Conservation (phyloP, 1,140 invertebrate genomes). For the Sweltsa coloradensis region DNA sequence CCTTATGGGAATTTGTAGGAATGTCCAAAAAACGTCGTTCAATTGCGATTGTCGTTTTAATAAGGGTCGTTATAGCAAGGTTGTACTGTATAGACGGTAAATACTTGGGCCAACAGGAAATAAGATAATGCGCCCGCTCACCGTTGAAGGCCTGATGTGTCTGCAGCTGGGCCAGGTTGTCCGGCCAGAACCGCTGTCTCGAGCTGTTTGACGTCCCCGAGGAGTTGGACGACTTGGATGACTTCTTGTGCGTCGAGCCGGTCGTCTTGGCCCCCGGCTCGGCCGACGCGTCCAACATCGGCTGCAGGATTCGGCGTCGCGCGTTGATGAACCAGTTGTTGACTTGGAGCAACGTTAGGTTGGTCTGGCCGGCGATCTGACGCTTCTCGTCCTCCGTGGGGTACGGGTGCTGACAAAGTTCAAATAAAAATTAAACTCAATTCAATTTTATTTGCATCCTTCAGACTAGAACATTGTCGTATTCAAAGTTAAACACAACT, state of each 20-base stretch:
- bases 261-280: conserved; percentile 20
- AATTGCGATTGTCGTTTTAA: too few species aligned
- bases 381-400: conserved; percentile 88
- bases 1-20: too few species aligned
- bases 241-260: conserved; percentile 25
- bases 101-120: too few species aligned
- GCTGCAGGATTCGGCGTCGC: conserved; percentile 77
- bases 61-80: too few species aligned
- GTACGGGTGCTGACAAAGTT: conserved; percentile 73
- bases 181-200: conserved; percentile 43
- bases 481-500: too few species aligned
- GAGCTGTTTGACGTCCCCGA: conserved; percentile 19
- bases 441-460: too few species aligned
- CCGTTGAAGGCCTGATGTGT: too few species aligned
- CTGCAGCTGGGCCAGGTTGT: conserved; percentile 38
- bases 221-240: conserved; percentile 21
- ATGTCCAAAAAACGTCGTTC: too few species aligned
- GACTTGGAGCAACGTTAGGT: conserved; percentile 69
- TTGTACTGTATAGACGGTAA: too few species aligned
- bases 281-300: conserved; percentile 66
- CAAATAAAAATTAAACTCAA: too few species aligned
- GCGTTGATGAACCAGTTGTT: conserved; percentile 95
- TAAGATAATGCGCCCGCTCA: neutral
- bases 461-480: too few species aligned
- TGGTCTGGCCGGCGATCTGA: conserved; percentile 75